phyloP scores from a whole-genome alignment of 2,888 invertebrate genomes.

The Agrypnus murinus region DNA sequence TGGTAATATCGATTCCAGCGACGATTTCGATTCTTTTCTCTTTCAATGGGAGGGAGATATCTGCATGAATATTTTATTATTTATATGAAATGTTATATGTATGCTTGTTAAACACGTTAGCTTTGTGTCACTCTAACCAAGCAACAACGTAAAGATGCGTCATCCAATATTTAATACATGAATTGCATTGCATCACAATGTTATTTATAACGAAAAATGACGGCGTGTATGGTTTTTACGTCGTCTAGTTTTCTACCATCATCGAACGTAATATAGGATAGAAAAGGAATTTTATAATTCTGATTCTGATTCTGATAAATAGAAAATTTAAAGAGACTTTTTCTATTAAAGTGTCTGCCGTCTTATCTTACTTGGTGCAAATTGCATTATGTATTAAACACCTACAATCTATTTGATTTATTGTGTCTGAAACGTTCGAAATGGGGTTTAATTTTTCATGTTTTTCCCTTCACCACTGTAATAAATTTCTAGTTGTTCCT shows the following conservation, averaged over 20 bases:
- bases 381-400: slow-evolving; percentile 8
- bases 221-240: slow-evolving; percentile 16
- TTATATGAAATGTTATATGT: not conserved
- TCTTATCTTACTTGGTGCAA: slow-evolving; percentile 15
- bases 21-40: slow-evolving; percentile 38
- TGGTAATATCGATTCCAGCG: slow-evolving; percentile 29
- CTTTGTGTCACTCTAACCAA: slow-evolving; percentile 15
- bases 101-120: not conserved
- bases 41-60: slow-evolving; percentile 22
- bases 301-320: no score
- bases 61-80: slow-evolving; percentile 26
- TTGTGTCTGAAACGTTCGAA: not conserved
- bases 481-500: no score
- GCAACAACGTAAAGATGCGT: slow-evolving; percentile 24
- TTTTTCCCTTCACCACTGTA: no score
- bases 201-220: slow-evolving; percentile 23
- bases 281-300: slow-evolving; percentile 9
- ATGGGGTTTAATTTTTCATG: no score
- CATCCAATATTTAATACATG: slow-evolving; percentile 33
- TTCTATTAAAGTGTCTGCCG: not conserved
- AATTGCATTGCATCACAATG: slow-evolving; percentile 23
- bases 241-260: not conserved
- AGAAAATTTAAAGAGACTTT: not conserved
- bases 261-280: no score
- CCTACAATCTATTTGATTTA: slow-evolving; percentile 14